Evolutionary conservation across 2,797 vertebrate species (phyloP), one percentile per base, ranked within the genome.

Genomic region (Zalophus californianus): DNA sequence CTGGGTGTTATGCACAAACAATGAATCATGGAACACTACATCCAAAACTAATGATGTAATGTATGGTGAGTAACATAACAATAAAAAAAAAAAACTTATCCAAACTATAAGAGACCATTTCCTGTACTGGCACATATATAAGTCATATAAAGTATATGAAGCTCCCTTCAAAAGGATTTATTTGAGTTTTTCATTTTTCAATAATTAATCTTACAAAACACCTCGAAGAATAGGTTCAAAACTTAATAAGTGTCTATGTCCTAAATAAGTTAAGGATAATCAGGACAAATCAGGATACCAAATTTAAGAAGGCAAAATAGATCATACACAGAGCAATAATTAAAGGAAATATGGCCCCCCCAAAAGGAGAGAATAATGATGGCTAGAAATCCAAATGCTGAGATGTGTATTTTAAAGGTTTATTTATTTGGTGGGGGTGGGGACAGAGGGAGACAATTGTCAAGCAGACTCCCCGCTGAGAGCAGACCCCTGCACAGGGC

Each of bases 301-400:
- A 88, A 91, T 83, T 77, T 88, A 95, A 92, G 38, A 88, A 85
- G 35, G 50, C 16, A 88, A 90, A 95, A 84, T 90, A 56, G 95
- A 86, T 82, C 52, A 32, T 1, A 70, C 2, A 68, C 11, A 32
- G n/a, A 86, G 77, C 44, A 94, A 90, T 78, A 82, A 38, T 52
- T 82, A 89, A 83, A 86, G 56, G 92, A 86, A 96, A 91, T 35
- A 84, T 25, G 50, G 25, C 41, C 16, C 62, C 62, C 62, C 62
- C 15, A 64, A 44, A 72, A 72, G 16, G 16, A 70, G 15, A 72
- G 64, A 29, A 90, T 91, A 91, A 94, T 84, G 62, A 93, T 29
- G 20, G 13, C 7, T 77, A 91, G 48, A 93, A 95, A 90, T 60
- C 27, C 64, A 94, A 95, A 93, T 86, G 8, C 41, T 48, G 27